These are phyloP conservation scores for Apodemia hepburni DNA, from an alignment of 2,888 invertebrate species.

Conservation along the genomic window DNA sequence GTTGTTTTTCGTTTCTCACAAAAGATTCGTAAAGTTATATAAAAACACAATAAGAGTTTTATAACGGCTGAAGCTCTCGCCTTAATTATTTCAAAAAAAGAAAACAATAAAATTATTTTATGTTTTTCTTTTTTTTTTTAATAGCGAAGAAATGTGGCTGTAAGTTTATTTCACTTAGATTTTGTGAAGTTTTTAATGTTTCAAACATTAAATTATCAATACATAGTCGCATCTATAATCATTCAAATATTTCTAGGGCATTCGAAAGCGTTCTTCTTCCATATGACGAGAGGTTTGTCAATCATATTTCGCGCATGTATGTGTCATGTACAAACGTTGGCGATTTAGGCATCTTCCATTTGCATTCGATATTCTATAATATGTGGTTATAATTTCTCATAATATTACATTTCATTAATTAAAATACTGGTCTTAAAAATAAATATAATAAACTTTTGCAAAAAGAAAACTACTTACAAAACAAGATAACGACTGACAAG, in stretches of 20 bases:
- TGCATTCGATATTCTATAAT: neutral
- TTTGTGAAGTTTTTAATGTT: neutral
- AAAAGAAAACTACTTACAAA: too few relatives aligned
- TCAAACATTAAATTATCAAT: neutral
- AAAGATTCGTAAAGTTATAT: too few relatives aligned
- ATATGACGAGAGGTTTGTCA: conserved; percentile 65
- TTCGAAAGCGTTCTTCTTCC: conserved; percentile 61
- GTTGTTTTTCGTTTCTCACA: too few relatives aligned
- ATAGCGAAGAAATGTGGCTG: conserved; percentile 2
- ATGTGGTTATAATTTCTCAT: neutral
- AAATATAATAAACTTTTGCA: too few relatives aligned
- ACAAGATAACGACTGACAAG: too few relatives aligned
- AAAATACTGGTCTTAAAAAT: neutral
- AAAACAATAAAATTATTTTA: too few relatives aligned
- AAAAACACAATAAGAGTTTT: too few relatives aligned
- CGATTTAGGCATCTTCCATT: conserved; percentile 21
- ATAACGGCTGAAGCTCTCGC: too few relatives aligned
- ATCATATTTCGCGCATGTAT: neutral
- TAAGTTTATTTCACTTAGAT: conserved; percentile 1
- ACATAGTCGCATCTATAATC: conserved; percentile 17
- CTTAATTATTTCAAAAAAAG: too few relatives aligned
- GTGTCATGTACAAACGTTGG: conserved; percentile 10
- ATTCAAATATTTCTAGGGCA: conserved; percentile 33
- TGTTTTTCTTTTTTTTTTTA: neutral
- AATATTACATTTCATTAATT: neutral